These are phyloP conservation scores for Deroptyus accipitrinus DNA, from an alignment of 2,113 vertebrate genomes.

Conservation along the genomic window DNA sequence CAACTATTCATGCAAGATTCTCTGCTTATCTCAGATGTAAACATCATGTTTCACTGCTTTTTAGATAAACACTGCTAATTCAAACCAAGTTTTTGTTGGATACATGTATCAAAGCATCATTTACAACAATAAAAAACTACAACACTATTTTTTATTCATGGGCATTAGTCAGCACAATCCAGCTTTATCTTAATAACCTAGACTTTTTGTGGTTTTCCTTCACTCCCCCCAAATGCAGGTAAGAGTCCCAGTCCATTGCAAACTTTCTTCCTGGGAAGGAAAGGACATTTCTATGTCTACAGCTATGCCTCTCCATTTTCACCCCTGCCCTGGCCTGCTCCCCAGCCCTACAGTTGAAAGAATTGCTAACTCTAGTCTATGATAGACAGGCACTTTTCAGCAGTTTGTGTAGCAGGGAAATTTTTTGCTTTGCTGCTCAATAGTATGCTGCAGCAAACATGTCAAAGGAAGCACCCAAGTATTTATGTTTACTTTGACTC, in stretches of 20 bases:
- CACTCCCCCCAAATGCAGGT: not conserved
- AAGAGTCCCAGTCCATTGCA: not conserved
- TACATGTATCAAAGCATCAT: not conserved
- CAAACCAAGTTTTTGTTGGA: not conserved
- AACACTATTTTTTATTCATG: not conserved
- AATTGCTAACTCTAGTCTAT: not conserved
- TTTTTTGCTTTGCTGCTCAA: not conserved
- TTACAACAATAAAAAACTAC: not conserved
- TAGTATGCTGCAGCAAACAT: not conserved
- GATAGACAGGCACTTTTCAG: not conserved
- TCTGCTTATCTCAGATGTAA: not conserved
- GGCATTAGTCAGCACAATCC: not conserved
- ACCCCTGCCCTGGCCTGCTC: not conserved
- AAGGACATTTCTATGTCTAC: not conserved
- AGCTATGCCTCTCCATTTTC: not conserved
- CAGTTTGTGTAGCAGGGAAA: not conserved
- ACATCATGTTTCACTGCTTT: not conserved
- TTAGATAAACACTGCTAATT: not conserved
- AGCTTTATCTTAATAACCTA: not conserved
- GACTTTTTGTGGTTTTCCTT: not conserved
- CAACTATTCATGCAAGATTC: not conserved
- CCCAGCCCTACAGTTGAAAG: rapidly evolving
- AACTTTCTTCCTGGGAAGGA: not conserved
- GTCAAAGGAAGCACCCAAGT: not conserved
- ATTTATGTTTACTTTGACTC: conserved; percentile 18